A percentile compares a stretch with the other conserved stretches of the same genome.
Conservation (phyloP, 92 coral and sea anemone species). For the Micromussa lordhowensis region DNA sequence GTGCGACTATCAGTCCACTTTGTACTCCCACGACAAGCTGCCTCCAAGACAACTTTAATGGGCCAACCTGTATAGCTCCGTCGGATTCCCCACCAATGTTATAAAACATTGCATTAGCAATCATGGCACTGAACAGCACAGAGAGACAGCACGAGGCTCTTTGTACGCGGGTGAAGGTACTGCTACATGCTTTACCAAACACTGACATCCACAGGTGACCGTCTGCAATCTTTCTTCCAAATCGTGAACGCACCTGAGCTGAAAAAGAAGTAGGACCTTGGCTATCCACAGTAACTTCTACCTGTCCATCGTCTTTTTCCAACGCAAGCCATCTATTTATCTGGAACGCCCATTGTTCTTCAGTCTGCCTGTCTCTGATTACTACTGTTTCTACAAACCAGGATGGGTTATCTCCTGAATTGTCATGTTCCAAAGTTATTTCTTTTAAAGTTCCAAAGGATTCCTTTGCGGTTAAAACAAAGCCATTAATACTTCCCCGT, state of each 20-base stretch:
- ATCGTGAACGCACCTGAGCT: constrained; percentile 53
- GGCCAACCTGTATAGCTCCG: constrained; percentile 58
- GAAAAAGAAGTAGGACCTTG: constrained; percentile 35
- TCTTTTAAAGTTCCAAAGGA: constrained; percentile 50
- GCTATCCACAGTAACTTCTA: constrained; percentile 49
- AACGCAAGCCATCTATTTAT: constrained; percentile 71
- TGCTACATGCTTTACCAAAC: constrained; percentile 53
- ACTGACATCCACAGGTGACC: constrained; percentile 81
- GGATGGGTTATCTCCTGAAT: constrained; percentile 61
- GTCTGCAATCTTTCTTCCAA: constrained; percentile 61
- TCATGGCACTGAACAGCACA: constrained; percentile 63
- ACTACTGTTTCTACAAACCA: constrained; percentile 70
- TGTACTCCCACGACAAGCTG: constrained; percentile 73
- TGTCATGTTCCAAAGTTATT: constrained; percentile 68
- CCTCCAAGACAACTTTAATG: constrained; percentile 54
- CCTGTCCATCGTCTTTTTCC: constrained; percentile 60
- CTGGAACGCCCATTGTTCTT: constrained; percentile 57
- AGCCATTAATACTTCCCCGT: constrained; percentile 59
- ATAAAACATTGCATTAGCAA: constrained; percentile 76
- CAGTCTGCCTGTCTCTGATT: constrained; percentile 49
- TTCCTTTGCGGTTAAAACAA: constrained; percentile 29
- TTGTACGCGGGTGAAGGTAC: constrained; percentile 67
- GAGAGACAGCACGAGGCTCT: constrained; percentile 73
- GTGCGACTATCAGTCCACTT: constrained; percentile 68
- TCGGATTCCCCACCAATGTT: constrained; percentile 53